Percentiles rank a stretch among this genome's conserved stretches.
Evolutionary conservation across 1,140 invertebrate species (phyloP).

Genomic region (Penaeus indicus): DNA sequence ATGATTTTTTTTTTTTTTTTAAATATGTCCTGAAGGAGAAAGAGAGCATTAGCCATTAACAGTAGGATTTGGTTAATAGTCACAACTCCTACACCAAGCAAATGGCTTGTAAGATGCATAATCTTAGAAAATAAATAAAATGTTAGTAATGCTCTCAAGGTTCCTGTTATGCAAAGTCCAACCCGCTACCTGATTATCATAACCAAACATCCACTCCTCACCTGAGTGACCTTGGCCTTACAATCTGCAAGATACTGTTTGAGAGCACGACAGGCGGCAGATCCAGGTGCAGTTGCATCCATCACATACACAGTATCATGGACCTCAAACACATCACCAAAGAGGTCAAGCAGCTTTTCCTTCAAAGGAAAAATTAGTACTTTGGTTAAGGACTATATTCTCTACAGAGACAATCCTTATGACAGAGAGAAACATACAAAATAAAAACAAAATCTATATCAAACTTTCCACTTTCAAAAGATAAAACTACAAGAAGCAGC

Average conservation of each 20-base stretch:
- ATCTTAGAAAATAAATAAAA: too few relatives aligned
- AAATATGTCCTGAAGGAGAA: too few relatives aligned
- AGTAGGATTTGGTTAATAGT: too few relatives aligned
- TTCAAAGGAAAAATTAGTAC: slow-evolving; percentile 34
- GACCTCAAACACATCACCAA: slow-evolving; percentile 75
- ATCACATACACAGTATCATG: slow-evolving; percentile 75
- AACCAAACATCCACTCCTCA: slow-evolving; percentile 66
- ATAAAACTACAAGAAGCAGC: not conserved
- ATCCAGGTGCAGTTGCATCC: slow-evolving; percentile 76
- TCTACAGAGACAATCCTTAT: not conserved
- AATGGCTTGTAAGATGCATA: too few relatives aligned
- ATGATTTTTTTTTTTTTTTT: too few relatives aligned
- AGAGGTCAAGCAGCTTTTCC: slow-evolving; percentile 72
- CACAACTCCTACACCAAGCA: too few relatives aligned
- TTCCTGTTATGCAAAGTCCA: too few relatives aligned
- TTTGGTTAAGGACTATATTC: slow-evolving; percentile 18
- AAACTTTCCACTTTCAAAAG: slow-evolving; percentile 31
- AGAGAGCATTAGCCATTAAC: too few relatives aligned
- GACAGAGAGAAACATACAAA: not conserved
- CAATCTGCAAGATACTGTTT: slow-evolving; percentile 73
- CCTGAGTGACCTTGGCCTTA: slow-evolving; percentile 72
- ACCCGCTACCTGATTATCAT: too few relatives aligned
- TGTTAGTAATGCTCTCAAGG: too few relatives aligned
- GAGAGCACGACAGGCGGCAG: slow-evolving; percentile 75
- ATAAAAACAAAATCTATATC: not conserved